Evolutionary conservation across 2,888 invertebrate genomes (phyloP).

Genomic region (Phytoseiulus persimilis): DNA sequence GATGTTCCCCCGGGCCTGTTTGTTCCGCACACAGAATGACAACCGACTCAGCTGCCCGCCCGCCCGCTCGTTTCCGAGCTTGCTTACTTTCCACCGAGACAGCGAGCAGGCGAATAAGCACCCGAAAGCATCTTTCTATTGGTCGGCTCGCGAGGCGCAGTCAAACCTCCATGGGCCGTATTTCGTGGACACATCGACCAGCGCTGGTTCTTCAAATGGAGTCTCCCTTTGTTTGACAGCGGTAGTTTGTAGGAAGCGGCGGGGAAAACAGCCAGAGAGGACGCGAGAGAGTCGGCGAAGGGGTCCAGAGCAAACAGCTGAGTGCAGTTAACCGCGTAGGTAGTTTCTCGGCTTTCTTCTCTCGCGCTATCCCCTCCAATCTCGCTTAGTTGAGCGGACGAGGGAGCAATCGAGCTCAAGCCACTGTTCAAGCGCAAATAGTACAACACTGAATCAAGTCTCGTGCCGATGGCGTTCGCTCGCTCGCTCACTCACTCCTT

Average conservation of each 20-base stretch:
- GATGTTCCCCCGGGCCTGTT: slow-evolving; percentile 37
- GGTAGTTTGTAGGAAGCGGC: not conserved
- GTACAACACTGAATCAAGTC: not conserved
- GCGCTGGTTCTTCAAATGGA: too few relatives aligned
- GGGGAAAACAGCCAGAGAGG: not conserved
- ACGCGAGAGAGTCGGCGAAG: not conserved
- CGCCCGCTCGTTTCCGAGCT: not conserved
- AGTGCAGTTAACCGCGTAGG: not conserved
- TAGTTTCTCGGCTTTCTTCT: not conserved
- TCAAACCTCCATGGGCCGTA: not conserved
- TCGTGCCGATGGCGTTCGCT: not conserved
- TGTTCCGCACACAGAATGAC: slow-evolving; percentile 38
- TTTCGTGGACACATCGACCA: too few relatives aligned
- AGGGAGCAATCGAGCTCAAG: not conserved
- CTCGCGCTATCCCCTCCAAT: not conserved
- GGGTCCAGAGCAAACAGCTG: not conserved
- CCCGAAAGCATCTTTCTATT: slow-evolving; percentile 5
- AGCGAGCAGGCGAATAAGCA: not conserved
- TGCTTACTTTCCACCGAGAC: not conserved
- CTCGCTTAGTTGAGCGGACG: not conserved
- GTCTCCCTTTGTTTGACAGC: not conserved
- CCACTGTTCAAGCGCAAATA: slow-evolving; percentile 5
- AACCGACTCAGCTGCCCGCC: not conserved
- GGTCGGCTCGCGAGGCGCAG: not conserved
- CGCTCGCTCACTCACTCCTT: not conserved